These are phyloP conservation scores for Rostratula benghalensis DNA, from an alignment of 2,113 vertebrate genomes.

Conservation along the genomic window DNA sequence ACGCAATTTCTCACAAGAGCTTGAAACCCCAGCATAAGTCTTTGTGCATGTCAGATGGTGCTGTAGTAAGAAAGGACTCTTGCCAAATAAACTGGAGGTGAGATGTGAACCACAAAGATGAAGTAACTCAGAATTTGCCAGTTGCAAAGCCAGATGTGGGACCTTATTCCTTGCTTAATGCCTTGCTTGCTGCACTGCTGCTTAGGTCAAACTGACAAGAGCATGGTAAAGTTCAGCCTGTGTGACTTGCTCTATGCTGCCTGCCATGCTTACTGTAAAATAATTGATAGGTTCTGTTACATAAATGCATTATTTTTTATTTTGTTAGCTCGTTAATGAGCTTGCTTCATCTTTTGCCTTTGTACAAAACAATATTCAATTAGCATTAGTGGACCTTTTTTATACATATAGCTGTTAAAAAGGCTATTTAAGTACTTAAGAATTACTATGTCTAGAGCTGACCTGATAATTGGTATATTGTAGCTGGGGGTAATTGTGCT, in stretches of 20 bases:
- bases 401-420: slow-evolving; percentile 66
- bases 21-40: background rate
- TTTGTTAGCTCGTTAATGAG: slow-evolving; percentile 58
- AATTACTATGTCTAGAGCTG: slow-evolving; percentile 31
- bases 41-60: background rate
- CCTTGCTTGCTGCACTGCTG: accelerated
- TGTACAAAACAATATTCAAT: slow-evolving; percentile 53
- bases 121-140: background rate
- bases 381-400: slow-evolving; percentile 62
- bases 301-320: slow-evolving; percentile 51
- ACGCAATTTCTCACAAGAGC: background rate
- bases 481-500: slow-evolving; percentile 31
- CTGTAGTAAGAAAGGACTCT: background rate
- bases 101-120: background rate
- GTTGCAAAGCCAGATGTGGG: accelerated
- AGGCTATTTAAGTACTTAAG: slow-evolving; percentile 68
- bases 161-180: background rate
- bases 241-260: background rate
- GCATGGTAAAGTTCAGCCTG: background rate
- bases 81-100: background rate
- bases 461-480: slow-evolving; percentile 60
- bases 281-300: slow-evolving; percentile 27
- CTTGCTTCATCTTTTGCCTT: slow-evolving; percentile 52
- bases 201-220: background rate
- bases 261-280: background rate